These are phyloP conservation scores for Scomber scombrus DNA, from an alignment of 2,113 vertebrate genomes.

Conservation along the genomic window DNA sequence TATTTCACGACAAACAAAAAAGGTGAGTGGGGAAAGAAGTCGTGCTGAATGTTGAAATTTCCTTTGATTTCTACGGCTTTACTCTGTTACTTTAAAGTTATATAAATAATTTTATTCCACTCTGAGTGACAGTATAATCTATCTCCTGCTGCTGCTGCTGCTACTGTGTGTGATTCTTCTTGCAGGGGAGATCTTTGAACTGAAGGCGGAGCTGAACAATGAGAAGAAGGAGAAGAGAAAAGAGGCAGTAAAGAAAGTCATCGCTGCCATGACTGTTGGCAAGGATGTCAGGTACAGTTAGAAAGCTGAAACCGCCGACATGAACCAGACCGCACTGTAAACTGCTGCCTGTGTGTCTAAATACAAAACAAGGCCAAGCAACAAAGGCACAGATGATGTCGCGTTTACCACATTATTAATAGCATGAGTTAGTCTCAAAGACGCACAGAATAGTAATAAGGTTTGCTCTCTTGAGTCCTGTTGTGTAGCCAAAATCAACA, in stretches of 20 bases:
- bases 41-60: not conserved
- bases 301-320: not conserved
- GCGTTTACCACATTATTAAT: too few relatives aligned
- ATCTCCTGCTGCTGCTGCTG: not conserved
- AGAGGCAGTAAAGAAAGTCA: slow-evolving; percentile 98
- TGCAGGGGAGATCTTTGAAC: slow-evolving; percentile 97
- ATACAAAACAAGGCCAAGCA: not conserved
- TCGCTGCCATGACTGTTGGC: slow-evolving; percentile 98
- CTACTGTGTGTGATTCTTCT: slow-evolving; percentile 35
- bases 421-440: too few relatives aligned
- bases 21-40: slow-evolving; percentile 83
- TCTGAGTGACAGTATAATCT: not conserved
- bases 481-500: too few relatives aligned
- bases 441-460: too few relatives aligned
- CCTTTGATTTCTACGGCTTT: too few relatives aligned
- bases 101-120: not conserved
- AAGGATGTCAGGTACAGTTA: slow-evolving; percentile 95
- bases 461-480: too few relatives aligned
- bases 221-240: slow-evolving; percentile 99
- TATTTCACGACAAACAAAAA: slow-evolving; percentile 99
- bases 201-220: slow-evolving; percentile 98
- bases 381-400: too few relatives aligned
- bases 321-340: not conserved
- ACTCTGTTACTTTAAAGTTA: not conserved
- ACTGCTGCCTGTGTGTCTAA: not conserved